Evolutionary conservation across 1,140 invertebrate species (phyloP).

Genomic region (Homalodisca vitripennis): DNA sequence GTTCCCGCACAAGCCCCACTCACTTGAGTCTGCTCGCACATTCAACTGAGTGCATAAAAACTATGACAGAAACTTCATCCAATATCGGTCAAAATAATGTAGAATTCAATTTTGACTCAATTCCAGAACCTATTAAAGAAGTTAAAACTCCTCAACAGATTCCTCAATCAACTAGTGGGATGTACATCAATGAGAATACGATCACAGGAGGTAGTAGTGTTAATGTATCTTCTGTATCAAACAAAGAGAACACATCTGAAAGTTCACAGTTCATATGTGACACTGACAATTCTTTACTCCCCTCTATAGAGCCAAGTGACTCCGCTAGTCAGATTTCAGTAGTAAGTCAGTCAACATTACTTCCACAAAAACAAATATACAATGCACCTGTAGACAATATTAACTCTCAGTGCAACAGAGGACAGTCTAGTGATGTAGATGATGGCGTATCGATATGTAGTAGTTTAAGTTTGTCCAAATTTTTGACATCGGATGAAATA

Average conservation of each 20-base stretch:
- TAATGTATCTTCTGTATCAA: no score
- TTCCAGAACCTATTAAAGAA: no score
- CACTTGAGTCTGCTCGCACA: neutral
- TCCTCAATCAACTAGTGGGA: no score
- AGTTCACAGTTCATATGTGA: neutral
- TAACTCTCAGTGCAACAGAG: neutral
- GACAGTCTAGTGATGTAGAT: neutral
- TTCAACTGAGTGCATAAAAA: neutral
- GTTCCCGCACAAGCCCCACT: neutral
- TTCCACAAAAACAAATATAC: neutral
- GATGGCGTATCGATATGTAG: neutral
- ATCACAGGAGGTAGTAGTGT: no score
- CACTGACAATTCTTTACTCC: neutral
- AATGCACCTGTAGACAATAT: neutral
- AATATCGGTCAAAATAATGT: no score
- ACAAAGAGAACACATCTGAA: no score
- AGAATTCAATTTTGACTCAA: no score
- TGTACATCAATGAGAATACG: no score
- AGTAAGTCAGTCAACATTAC: neutral
- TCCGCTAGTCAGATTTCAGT: conserved; percentile 3
- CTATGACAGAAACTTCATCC: neutral
- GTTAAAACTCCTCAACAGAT: no score
- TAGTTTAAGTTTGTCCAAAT: conserved; percentile 1
- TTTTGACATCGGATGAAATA: neutral
- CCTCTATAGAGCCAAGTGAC: neutral